phyloP scores from a whole-genome alignment of 2,888 invertebrate species.

The Synanthedon andrenaeformis region DNA sequence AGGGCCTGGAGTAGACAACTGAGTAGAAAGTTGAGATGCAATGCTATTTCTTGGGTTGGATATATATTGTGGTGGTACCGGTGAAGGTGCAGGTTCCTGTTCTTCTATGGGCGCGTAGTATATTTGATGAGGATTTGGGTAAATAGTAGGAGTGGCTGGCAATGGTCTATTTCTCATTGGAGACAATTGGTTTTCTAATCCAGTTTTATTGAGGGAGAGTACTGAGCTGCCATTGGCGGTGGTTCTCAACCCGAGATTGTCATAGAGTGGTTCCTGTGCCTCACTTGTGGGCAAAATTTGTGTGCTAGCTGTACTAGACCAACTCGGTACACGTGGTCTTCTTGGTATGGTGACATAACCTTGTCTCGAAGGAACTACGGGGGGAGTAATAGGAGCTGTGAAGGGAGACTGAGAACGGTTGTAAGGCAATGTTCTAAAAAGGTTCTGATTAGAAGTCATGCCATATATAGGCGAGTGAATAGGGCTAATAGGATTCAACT shows the following conservation, averaged over 20 bases:
- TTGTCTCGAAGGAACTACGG: constrained; percentile 78
- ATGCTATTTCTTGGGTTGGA: constrained; percentile 60
- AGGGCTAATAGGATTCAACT: constrained; percentile 73
- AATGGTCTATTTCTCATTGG: constrained; percentile 75
- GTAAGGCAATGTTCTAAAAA: constrained; percentile 85
- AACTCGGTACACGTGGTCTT: constrained; percentile 84
- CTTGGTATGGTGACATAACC: constrained; percentile 90
- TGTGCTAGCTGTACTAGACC: constrained; percentile 77
- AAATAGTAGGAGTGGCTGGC: constrained; percentile 70
- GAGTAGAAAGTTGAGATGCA: constrained; percentile 57
- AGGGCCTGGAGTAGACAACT: constrained; percentile 55
- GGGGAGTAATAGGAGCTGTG: constrained; percentile 71
- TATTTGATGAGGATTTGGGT: constrained; percentile 56
- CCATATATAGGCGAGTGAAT: constrained; percentile 76
- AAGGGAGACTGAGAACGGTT: constrained; percentile 84
- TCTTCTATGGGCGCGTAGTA: constrained; percentile 68
- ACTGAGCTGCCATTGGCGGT: constrained; percentile 89
- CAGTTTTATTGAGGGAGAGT: constrained; percentile 80
- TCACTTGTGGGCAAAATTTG: constrained; percentile 63
- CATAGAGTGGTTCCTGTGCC: constrained; percentile 83
- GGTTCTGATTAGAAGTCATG: constrained; percentile 69
- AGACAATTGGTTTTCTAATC: constrained; percentile 61
- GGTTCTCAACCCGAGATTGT: constrained; percentile 85
- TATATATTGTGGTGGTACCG: constrained; percentile 50
- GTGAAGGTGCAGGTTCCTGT: constrained; percentile 61